Conservation (phyloP, 1,140 invertebrate species). For the Drosophila watanabei region DNA sequence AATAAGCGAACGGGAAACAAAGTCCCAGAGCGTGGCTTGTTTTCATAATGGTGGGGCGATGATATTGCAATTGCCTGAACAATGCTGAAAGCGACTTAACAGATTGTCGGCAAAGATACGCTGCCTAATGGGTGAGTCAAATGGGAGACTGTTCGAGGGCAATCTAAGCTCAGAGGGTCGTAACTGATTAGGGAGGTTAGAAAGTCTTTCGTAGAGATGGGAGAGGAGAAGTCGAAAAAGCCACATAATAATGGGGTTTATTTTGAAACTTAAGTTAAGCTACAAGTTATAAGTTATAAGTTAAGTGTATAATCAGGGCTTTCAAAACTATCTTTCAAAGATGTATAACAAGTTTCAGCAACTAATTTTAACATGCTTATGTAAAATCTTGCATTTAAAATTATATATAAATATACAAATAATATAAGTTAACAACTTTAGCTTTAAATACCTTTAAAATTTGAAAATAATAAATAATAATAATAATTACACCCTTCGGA, state of each 20-base stretch:
- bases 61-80: conserved; percentile 57
- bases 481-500: no score
- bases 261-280: no score
- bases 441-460: no score
- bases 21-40: conserved; percentile 58
- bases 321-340: not conserved
- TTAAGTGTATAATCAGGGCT: not conserved
- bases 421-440: no score
- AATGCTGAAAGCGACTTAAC: conserved; percentile 22
- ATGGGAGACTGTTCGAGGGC: not conserved
- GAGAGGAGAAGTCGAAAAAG: not conserved
- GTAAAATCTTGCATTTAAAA: no score
- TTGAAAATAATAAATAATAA: no score
- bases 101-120: conserved; percentile 39
- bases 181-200: conserved; percentile 1
- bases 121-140: conserved; percentile 13
- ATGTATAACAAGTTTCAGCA: no score
- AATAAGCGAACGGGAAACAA: conserved; percentile 44
- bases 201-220: not conserved
- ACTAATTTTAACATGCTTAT: no score
- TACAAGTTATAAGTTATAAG: no score
- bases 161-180: not conserved
- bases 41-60: conserved; percentile 50
- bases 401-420: no score
- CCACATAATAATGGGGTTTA: not conserved